phyloP scores from a whole-genome alignment of 2,888 invertebrate genomes.

The Ypsolopha sequella region DNA sequence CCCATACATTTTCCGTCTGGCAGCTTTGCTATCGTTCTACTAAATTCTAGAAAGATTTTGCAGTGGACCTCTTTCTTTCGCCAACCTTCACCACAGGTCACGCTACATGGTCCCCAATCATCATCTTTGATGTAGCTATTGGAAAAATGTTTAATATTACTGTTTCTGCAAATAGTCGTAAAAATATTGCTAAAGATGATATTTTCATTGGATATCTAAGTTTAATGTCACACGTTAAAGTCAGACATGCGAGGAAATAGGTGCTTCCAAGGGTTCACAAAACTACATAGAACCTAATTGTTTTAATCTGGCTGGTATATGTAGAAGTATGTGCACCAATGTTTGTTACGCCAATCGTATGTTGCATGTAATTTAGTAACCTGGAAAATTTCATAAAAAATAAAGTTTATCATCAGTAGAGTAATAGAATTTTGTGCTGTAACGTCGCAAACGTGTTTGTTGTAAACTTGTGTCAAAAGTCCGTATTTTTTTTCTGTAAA shows the following conservation, averaged over 20 bases:
- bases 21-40: constrained; percentile 87
- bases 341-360: constrained; percentile 30
- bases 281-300: neutral
- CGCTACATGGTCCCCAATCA: constrained; percentile 94
- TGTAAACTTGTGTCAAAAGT: neutral
- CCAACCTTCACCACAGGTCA: constrained; percentile 91
- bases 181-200: neutral
- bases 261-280: neutral
- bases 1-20: constrained; percentile 92
- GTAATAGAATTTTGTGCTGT: neutral
- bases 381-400: constrained; percentile 18
- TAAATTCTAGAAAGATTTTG: constrained; percentile 94
- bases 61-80: constrained; percentile 92
- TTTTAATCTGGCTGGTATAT: constrained; percentile 58
- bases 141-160: neutral
- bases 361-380: constrained; percentile 23
- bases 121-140: constrained; percentile 88
- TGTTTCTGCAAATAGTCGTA: too few species aligned
- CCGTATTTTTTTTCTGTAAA: neutral
- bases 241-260: neutral
- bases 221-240: neutral
- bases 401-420: neutral
- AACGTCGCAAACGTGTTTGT: neutral
- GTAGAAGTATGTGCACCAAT: constrained; percentile 68
- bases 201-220: neutral